These are phyloP conservation scores for Idaea dimidiata DNA, from an alignment of 2,888 invertebrate genomes.

Conservation along the genomic window DNA sequence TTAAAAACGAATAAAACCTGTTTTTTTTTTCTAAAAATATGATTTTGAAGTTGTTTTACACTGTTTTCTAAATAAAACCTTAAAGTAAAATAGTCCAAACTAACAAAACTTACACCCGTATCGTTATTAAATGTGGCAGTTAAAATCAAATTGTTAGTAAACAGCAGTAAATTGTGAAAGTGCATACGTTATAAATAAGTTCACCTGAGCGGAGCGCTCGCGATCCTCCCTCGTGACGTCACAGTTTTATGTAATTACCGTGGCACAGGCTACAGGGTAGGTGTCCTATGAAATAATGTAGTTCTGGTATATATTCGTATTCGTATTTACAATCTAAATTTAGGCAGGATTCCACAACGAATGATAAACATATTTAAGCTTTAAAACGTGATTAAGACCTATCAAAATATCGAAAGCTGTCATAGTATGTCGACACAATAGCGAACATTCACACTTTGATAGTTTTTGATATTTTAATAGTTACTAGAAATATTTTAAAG, in stretches of 20 bases:
- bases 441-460: too few species aligned
- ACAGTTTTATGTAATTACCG: slow-evolving; percentile 72
- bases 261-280: too few species aligned
- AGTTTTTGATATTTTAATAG: too few species aligned
- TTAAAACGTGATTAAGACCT: too few species aligned
- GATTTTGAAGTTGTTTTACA: neutral
- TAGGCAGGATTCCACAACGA: too few species aligned
- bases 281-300: neutral
- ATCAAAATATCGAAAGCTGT: too few species aligned
- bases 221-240: slow-evolving; percentile 58
- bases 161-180: slow-evolving; percentile 47
- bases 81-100: neutral
- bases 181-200: slow-evolving; percentile 55
- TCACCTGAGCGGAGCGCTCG: slow-evolving; percentile 43
- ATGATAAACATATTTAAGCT: too few species aligned
- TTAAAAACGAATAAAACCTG: neutral
- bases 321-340: too few species aligned
- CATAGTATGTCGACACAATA: too few species aligned
- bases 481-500: too few species aligned
- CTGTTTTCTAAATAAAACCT: neutral
- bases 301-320: neutral
- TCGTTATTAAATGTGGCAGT: slow-evolving; percentile 5
- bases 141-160: slow-evolving; percentile 36
- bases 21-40: neutral
- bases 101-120: slow-evolving; percentile 3